phyloP scores from a whole-genome alignment of 64 coral and sea anemone species.

The Pocillopora damicornis region DNA sequence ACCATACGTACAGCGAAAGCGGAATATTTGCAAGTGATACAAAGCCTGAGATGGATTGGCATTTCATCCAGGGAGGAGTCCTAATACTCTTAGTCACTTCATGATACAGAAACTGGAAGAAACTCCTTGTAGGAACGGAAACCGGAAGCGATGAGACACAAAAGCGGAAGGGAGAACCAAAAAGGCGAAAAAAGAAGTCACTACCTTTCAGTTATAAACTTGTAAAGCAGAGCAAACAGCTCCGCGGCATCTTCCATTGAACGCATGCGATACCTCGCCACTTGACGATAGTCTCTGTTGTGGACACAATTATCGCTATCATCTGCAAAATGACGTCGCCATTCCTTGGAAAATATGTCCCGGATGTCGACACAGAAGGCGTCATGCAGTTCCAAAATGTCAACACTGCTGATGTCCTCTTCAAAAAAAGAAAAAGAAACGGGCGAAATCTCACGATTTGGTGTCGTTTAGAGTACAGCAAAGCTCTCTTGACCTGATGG shows the following conservation, averaged over 20 bases:
- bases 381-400: constrained; percentile 76
- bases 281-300: constrained; percentile 68
- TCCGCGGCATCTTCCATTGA: constrained; percentile 87
- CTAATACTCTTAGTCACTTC: no score
- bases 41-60: no score
- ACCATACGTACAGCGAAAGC: no score
- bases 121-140: not conserved
- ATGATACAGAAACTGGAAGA: not conserved
- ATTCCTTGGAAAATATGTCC: constrained; percentile 84
- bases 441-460: no score
- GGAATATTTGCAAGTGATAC: no score
- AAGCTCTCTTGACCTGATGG: no score
- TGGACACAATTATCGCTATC: constrained; percentile 2
- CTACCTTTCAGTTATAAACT: constrained; percentile 76
- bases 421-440: not conserved
- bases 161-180: not conserved
- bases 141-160: no score
- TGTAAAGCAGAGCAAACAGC: constrained; percentile 91
- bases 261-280: constrained; percentile 93
- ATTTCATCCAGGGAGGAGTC: no score
- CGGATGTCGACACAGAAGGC: constrained; percentile 81
- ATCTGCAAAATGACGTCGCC: constrained; percentile 64
- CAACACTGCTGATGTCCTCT: constrained; percentile 93
- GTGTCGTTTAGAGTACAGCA: no score
- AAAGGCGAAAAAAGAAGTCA: not conserved